phyloP scores from a whole-genome alignment of 2,113 vertebrate species.

The Chionomys nivalis region DNA sequence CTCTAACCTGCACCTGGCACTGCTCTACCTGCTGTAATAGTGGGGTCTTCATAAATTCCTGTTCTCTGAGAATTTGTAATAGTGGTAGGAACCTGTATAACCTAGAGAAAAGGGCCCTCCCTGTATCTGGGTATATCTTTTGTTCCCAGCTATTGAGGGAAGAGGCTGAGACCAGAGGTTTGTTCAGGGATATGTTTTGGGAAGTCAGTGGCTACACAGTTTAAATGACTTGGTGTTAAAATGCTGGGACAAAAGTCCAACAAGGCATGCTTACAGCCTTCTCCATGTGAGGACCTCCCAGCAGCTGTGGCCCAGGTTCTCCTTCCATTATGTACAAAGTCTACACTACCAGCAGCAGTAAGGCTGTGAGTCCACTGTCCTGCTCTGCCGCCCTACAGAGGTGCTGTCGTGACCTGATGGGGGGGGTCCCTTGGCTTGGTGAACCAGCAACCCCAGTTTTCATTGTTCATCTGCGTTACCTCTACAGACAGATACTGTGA shows the following conservation, averaged over 20 bases:
- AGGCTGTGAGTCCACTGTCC: neutral
- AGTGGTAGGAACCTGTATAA: too few relatives aligned
- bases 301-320: too few relatives aligned
- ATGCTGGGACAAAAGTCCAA: neutral
- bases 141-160: neutral
- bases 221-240: neutral
- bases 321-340: neutral
- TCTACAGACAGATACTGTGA: neutral
- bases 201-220: neutral
- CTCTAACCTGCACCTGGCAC: neutral
- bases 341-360: neutral
- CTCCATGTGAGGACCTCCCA: too few relatives aligned
- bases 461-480: neutral
- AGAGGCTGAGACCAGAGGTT: neutral
- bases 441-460: neutral
- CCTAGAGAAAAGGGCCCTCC: neutral
- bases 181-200: neutral
- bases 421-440: neutral
- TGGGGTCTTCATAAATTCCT: neutral
- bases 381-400: neutral
- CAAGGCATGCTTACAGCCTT: neutral
- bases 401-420: too few relatives aligned
- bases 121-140: neutral
- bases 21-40: too few relatives aligned
- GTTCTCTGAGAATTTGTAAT: fast-evolving